Conservation (phyloP, 2,113 vertebrate genomes). For the Notechis scutatus region DNA sequence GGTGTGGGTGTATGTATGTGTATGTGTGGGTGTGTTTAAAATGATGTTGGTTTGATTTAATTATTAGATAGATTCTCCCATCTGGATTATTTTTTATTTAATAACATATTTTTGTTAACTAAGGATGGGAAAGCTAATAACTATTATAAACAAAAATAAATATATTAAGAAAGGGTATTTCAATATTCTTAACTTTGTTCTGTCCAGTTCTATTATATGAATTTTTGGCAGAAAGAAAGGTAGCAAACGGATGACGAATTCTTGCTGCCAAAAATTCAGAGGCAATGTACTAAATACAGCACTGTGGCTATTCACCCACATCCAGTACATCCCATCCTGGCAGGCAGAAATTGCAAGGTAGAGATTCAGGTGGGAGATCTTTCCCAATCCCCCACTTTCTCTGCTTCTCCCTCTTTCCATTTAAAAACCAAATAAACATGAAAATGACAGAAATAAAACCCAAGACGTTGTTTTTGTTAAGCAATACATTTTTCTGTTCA, state of each 20-base stretch:
- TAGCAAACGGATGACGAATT: neutral
- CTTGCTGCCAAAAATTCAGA: neutral
- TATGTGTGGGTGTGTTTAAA: no score
- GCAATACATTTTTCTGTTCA: neutral
- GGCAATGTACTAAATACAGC: neutral
- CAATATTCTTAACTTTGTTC: neutral
- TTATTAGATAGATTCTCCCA: neutral
- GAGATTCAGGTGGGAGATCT: neutral
- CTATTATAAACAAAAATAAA: neutral
- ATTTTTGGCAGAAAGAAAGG: no score
- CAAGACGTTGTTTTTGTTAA: neutral
- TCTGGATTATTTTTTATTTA: neutral
- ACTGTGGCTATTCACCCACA: neutral
- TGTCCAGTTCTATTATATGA: neutral
- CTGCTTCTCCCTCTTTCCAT: neutral
- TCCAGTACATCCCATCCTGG: neutral
- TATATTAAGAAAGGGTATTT: neutral
- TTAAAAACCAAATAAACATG: neutral
- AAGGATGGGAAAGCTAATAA: neutral
- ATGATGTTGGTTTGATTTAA: neutral
- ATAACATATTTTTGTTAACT: neutral
- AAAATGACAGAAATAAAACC: neutral
- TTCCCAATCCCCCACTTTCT: neutral
- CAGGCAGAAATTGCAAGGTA: neutral
- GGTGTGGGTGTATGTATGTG: no score